Evolutionary conservation across 2,113 vertebrate genomes (phyloP).

Genomic region (Macquaria ambigua): DNA sequence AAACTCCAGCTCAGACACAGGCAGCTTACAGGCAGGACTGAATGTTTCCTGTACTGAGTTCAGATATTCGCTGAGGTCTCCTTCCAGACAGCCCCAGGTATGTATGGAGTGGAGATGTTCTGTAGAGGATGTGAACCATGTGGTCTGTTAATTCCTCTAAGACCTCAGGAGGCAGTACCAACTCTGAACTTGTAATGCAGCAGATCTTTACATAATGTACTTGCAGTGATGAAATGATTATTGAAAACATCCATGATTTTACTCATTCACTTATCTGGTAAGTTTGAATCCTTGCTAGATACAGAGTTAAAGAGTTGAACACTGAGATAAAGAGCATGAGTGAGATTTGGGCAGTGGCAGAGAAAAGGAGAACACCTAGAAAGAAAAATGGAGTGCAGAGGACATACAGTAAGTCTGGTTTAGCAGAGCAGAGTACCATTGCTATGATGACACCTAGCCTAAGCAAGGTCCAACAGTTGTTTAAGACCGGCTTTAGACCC

Average conservation of each 20-base stretch:
- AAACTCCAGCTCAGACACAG: background rate
- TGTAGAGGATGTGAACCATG: background rate
- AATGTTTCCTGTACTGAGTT: background rate
- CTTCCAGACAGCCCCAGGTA: background rate
- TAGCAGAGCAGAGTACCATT: background rate
- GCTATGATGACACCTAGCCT: background rate
- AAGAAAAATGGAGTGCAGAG: background rate
- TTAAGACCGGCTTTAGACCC: background rate
- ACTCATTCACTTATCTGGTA: background rate
- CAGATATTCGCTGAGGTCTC: background rate
- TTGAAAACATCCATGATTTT: background rate
- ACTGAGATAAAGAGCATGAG: constrained; percentile 19
- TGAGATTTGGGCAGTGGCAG: background rate
- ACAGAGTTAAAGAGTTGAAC: background rate
- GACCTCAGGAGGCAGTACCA: background rate
- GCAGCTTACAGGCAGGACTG: background rate
- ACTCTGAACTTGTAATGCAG: background rate
- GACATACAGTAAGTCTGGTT: background rate
- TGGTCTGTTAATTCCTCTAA: background rate
- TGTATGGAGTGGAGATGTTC: background rate
- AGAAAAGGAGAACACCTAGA: background rate
- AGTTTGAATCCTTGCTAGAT: background rate
- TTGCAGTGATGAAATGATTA: background rate
- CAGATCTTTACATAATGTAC: background rate
- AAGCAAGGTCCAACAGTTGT: background rate